Base-by-base conservation (phyloP, 2,888 invertebrate species). In the Drosophila algonquin region DNA sequence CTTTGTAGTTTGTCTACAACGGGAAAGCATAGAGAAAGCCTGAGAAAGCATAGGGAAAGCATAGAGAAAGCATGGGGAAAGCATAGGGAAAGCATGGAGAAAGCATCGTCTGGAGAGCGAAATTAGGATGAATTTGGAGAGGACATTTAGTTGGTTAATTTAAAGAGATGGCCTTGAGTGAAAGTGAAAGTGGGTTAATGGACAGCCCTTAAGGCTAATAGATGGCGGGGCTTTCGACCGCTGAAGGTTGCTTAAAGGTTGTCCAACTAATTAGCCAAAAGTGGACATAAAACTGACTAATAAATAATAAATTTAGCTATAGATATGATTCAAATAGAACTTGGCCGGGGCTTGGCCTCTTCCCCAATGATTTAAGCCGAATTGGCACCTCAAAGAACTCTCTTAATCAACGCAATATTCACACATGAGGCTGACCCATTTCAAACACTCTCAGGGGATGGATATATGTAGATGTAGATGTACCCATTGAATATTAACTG, bases 401-500 rank as follows among this genome's bases (percentile, higher is more conserved):
- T 40, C n/a, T n/a, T n/a, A n/a, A n/a, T n/a, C n/a, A n/a, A n/a
- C n/a, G n/a, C n/a, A n/a, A n/a, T n/a, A n/a, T n/a, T 40, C 18
- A 55, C 14, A 40, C 5, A 40, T 40, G 14, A 1, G 14, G 1
- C 14, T 40, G 40, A 40, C 40, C 40, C 40, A 40, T n/a, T 7
- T 40, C 14, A 40, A 14, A 40, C 14, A 14, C 35, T 10, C 9
- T 32, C 3, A 32, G 3, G 3, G 21, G 21, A 21, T 3, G 18
- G 21, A 21, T 21, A 21, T 21, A 21, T 21, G 21, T 21, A 21
- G 21, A 21, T 21, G n/a, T n/a, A n/a, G n/a, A 21, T 21, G 21
- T 21, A 40, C 44, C 56, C 56, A 67, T 57, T 6, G n/a, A 54
- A 60, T 59, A 59, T 69, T 57, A 77, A 82, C 56, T 71, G 60